Evolutionary conservation across 2,797 vertebrate genomes (phyloP), one percentile per base, ranked within the genome.

Genomic region (Parotocinclus haroldoi): DNA sequence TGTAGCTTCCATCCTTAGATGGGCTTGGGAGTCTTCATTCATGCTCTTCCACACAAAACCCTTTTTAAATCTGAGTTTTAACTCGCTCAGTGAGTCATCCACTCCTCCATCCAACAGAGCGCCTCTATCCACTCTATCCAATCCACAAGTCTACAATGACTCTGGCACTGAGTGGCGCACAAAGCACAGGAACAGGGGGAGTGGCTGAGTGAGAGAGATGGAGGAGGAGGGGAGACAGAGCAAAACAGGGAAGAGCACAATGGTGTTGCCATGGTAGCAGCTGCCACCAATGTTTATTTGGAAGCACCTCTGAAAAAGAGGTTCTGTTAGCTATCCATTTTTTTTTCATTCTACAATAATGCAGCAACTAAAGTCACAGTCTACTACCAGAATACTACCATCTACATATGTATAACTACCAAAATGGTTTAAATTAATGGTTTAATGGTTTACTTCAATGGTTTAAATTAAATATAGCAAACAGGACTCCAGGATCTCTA

Each of bases 201-300:
- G 82, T 71, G 70, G 67, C 66, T 68, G 76, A 78, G 70, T 76
- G 81, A 51, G 45, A 67, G 72, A 76, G 17, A 61, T 59, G 48
- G 76, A 63, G 71, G 74, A 52, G 62, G 38, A 60, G 61, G 71
- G 80, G 83, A 60, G 67, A 60, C 76, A 76, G 83, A 77, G 68
- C 19, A 70, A 62, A 69, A 76, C 76, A 67, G 66, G 86, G 80
- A 83, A 72, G 77, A 75, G 87, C 83, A 87, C 83, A 86, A 91
- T 86, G 83, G 81, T 81, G 93, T 96, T 94, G 85, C 92, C 83
- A 93, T 92, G 91, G 91, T 72, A 93, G 91, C 93, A 89, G 88
- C 91, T 91, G 91, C 90, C 90, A 92, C 89, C 89, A 93, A 83
- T 91, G 90, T 93, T 93, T 91, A 92, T 93, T 87, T 87, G 88